Evolutionary conservation across 2,113 vertebrate genomes (phyloP), one percentile per base, ranked within the genome.

Genomic region (Heterocephalus glaber): DNA sequence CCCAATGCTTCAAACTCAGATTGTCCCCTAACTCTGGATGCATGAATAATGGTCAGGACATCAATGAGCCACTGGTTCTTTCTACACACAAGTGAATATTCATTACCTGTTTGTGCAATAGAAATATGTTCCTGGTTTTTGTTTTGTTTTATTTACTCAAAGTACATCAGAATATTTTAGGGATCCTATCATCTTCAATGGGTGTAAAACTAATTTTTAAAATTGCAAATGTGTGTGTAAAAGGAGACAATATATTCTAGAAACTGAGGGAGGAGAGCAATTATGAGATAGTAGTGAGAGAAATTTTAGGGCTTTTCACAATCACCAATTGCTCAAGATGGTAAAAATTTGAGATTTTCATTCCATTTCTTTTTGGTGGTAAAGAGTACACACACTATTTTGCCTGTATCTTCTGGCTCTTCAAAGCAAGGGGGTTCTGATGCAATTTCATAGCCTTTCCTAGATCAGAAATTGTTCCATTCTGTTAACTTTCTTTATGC

Each of bases 401-500:
- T 80, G 70, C 56, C n/a, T 74, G 17, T 0, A 90, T 13, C 5
- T 88, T 41, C 24, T 60, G 28, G 70, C 19, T 74, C 52, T 96
- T 93, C 49, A n/a, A 74, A 24, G 1, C 10, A 5, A 70, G 20
- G 33, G 33, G 9, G 17, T 91, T 47, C 30, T 52, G 24, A 86
- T 5, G 11, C 68, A 72, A 66, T 79, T 70, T 65, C 28, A n/a
- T 12, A 61, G 19, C 2, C 41, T 54, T 88, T 88, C 49, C 52
- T 77, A 13, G 47, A 20, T 83, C 9, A 89, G 79, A 91, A 92
- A 86, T 35, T 8, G 93, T 83, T 95, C 49, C 7, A 19, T 26
- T 80, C 70, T 93, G 56, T 74, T 96, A 93, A 93, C n/a, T 41
- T 82, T 72, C 63, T 38, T 66, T 60, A 83, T 56, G 10, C 88